Conservation (phyloP, 2,113 vertebrate genomes). For the Prietella phreatophila region DNA sequence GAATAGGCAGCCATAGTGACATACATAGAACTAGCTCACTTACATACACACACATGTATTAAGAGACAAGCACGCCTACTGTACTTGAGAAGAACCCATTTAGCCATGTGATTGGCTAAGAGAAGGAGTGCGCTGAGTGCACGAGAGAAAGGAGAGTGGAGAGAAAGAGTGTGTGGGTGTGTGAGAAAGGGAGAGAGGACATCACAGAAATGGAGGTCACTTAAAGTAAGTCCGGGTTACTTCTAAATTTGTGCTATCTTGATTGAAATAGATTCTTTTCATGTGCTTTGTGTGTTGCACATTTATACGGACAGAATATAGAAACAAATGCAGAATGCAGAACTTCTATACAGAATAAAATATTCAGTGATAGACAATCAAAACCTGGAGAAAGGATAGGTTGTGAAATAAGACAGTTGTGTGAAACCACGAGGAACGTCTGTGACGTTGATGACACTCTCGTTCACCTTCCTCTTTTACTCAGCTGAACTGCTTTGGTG, state of each 20-base stretch:
- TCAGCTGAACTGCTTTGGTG: not conserved
- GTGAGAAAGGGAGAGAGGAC: slow-evolving; percentile 19
- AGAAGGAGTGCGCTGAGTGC: slow-evolving; percentile 2
- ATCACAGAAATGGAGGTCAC: slow-evolving; percentile 32
- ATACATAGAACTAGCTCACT: not conserved
- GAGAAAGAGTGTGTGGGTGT: not conserved
- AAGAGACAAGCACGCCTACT: slow-evolving; percentile 28
- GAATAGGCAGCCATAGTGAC: not conserved
- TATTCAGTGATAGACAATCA: not conserved
- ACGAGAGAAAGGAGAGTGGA: not conserved
- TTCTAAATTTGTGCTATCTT: not conserved
- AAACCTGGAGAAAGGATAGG: not conserved
- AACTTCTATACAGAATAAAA: not conserved
- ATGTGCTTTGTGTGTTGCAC: not conserved
- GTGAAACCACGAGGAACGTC: not conserved
- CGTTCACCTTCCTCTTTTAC: not conserved
- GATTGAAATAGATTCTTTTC: not conserved
- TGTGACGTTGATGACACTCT: not conserved
- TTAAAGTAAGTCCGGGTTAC: slow-evolving; percentile 28
- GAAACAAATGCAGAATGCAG: not conserved
- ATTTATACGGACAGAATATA: not conserved
- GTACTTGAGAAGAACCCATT: slow-evolving; percentile 27
- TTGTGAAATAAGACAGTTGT: not conserved
- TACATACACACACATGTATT: slow-evolving; percentile 9
- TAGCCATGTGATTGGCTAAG: slow-evolving; percentile 40